Base-by-base conservation (phyloP, 1,140 invertebrate species). In the Triops cancriformis region DNA sequence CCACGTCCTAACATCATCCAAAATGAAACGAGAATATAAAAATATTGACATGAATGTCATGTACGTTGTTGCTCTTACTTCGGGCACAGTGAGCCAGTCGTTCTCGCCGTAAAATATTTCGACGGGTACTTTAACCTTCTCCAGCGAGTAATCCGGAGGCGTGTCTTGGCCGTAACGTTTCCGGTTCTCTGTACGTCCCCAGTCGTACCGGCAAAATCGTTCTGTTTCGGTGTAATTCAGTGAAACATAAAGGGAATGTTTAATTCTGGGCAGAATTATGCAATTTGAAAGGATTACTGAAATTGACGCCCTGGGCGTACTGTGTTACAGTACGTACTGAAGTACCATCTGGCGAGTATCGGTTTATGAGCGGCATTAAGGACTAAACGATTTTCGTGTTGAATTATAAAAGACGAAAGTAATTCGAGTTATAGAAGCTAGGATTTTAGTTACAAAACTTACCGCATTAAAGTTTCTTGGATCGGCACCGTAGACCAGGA, bases 401-500 rank as follows among this genome's bases (percentile, higher is more conserved):
- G 42, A 6, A 75, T 5, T 4, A 27, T 3, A 27, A 45, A 26
- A 75, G 0, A 23, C 12, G 1, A 6, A 7, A 43, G 11, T 26
- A 42, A 18, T 75, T 10, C 10, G 11, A 18, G 41, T 14, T 41
- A 45, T 43, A 23, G 18, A 0, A 11, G 18, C 18, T 12, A 7
- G 0, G 18, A 3, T 73, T 73, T 31, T 23, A 18, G 11, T 7
- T 41, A 9, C 26, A 31, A 37, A 3, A 2, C 12, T 82, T 82
- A 90, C 89, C 45, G 85, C 83, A 80, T 93, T 91, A 80, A 91
- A 90, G 83, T 93, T 89, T 11, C 84, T 83, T 64, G 89, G 84
- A 82, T 94, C 91, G 41, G 91, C 89, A 0, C 91, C 91, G 80
- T 86, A 88, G 0, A 92, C 80, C 9, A 89, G 82, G 79, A 91